phyloP scores from a whole-genome alignment of 2,797 vertebrate species.

The Crocodylus rhombifer region DNA sequence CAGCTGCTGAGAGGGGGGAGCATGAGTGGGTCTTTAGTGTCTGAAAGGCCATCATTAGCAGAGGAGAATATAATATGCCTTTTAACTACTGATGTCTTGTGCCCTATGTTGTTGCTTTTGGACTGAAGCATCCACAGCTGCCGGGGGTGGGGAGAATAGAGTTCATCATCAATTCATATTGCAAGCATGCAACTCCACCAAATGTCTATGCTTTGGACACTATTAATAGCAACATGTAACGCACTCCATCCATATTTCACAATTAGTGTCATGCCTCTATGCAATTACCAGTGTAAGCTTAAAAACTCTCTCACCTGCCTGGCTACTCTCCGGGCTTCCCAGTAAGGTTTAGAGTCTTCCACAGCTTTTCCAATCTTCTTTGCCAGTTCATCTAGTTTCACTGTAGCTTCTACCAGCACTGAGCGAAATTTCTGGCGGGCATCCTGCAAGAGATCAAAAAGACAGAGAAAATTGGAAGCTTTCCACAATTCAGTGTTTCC shows the following conservation, averaged over 20 bases:
- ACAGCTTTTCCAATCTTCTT: constrained; percentile 96
- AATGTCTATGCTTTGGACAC: neutral
- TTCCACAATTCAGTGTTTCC: neutral
- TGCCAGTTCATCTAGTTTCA: constrained; percentile 93
- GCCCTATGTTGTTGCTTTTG: neutral
- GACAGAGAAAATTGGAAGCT: constrained; percentile 27
- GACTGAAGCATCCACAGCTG: neutral
- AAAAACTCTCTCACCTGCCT: constrained; percentile 86
- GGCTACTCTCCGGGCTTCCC: constrained; percentile 94
- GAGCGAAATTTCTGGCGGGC: constrained; percentile 95
- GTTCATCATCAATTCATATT: neutral
- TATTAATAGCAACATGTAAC: neutral
- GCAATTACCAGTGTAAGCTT: neutral
- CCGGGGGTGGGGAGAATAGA: neutral
- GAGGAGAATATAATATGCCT: neutral
- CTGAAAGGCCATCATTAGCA: neutral
- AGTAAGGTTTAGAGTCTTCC: constrained; percentile 97
- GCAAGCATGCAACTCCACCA: neutral
- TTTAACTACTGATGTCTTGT: neutral
- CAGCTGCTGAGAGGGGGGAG: neutral
- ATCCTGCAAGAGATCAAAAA: constrained; percentile 80
- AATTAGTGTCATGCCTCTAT: neutral
- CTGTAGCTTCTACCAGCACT: constrained; percentile 92
- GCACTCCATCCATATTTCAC: neutral
- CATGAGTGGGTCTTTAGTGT: neutral